These are phyloP conservation scores for Oncorhynchus keta DNA, from an alignment of 2,113 vertebrate genomes.

Conservation along the genomic window DNA sequence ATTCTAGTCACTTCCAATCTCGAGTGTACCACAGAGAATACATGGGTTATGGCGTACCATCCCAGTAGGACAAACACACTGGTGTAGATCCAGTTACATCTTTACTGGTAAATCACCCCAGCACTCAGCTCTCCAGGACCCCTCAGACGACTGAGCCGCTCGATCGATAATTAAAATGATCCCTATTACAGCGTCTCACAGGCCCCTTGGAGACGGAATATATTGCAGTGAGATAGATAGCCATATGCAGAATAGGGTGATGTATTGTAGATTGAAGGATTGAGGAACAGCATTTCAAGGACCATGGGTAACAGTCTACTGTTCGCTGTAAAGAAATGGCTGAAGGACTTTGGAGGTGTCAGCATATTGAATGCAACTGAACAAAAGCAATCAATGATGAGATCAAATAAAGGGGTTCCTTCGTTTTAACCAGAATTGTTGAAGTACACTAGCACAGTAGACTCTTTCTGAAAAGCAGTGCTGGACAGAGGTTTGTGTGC, in stretches of 20 bases:
- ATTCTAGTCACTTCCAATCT: no score
- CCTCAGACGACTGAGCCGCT: conserved; percentile 42
- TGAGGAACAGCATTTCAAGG: background rate
- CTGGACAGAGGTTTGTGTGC: no score
- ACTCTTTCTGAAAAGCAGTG: no score
- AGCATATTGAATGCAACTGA: no score
- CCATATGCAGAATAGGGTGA: background rate
- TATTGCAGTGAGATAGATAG: conserved; percentile 30
- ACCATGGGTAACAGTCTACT: background rate
- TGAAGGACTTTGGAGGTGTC: no score
- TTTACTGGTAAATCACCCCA: background rate
- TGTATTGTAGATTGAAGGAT: no score
- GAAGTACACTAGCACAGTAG: no score
- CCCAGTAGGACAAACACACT: background rate
- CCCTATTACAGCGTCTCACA: conserved; percentile 54
- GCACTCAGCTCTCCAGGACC: conserved; percentile 26
- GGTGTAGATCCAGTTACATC: background rate
- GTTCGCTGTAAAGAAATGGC: no score
- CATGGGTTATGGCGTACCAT: background rate
- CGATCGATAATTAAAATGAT: conserved; percentile 72
- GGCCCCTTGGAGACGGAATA: conserved; percentile 40
- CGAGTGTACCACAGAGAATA: no score
- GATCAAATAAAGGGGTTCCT: no score
- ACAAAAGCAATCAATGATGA: no score
- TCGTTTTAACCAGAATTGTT: no score